A percentile compares a stretch with the other conserved stretches of the same genome.
These are phyloP conservation scores for Phymatocera aterrima DNA, from an alignment of 2,888 invertebrate species.

Conservation along the genomic window DNA sequence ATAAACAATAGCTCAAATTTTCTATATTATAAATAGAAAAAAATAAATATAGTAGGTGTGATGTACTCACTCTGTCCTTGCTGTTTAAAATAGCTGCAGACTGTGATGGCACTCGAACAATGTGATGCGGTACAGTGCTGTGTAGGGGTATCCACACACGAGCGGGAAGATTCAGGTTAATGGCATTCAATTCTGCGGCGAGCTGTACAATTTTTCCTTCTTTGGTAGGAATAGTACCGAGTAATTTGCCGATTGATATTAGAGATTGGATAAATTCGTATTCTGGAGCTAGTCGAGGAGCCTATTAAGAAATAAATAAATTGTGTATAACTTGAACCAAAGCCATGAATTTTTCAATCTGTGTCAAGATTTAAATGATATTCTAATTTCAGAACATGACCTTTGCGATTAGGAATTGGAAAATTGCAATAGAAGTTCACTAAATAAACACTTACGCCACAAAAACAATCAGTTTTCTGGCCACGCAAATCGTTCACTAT, in stretches of 20 bases:
- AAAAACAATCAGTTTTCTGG: slow-evolving; percentile 86
- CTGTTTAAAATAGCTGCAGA: slow-evolving; percentile 99
- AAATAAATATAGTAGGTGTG: slow-evolving; percentile 24
- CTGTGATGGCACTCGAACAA: slow-evolving; percentile 97
- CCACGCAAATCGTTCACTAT: slow-evolving; percentile 87
- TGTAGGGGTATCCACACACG: slow-evolving; percentile 98
- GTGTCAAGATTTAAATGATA: slow-evolving; percentile 27
- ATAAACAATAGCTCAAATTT: slow-evolving; percentile 23
- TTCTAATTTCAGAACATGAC: too few relatives aligned
- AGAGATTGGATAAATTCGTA: slow-evolving; percentile 92
- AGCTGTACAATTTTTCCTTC: slow-evolving; percentile 95
- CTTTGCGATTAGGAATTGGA: too few relatives aligned
- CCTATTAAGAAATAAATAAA: slow-evolving; percentile 75
- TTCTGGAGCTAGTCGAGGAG: slow-evolving; percentile 89
- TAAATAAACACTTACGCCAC: slow-evolving; percentile 79
- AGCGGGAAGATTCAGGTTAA: slow-evolving; percentile 98
- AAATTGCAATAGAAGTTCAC: background rate
- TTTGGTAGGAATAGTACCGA: slow-evolving; percentile 89
- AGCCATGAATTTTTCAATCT: too few relatives aligned
- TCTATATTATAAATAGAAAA: background rate
- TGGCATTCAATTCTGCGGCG: slow-evolving; percentile 92
- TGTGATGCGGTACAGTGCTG: slow-evolving; percentile 90
- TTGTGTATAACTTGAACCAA: slow-evolving; percentile 18
- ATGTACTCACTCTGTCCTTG: slow-evolving; percentile 89
- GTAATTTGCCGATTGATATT: slow-evolving; percentile 89